Conservation (phyloP, 23 tunicate genomes). For the Trididemnum nubilum region DNA sequence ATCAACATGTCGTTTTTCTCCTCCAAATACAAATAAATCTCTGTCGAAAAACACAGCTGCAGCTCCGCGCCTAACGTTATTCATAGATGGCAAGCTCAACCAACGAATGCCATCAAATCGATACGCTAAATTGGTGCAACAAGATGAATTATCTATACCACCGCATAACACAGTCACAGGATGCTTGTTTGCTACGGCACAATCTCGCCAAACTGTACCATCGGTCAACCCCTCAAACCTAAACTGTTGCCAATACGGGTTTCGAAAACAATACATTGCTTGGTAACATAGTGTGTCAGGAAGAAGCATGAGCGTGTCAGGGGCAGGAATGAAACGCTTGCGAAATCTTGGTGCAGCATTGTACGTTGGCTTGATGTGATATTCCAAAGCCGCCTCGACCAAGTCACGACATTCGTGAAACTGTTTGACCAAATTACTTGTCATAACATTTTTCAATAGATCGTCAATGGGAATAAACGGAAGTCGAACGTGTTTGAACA, state of each 20-base stretch:
- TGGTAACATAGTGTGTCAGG: neutral
- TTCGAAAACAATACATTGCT: neutral
- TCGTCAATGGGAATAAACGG: neutral
- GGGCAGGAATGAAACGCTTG: neutral
- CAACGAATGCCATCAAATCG: neutral
- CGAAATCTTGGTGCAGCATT: neutral
- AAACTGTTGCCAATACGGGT: neutral
- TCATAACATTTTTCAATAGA: neutral
- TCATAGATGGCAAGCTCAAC: neutral
- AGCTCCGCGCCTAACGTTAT: neutral
- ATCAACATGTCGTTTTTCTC: neutral
- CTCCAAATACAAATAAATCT: neutral
- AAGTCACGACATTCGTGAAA: slow-evolving; percentile 19
- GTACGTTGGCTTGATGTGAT: neutral
- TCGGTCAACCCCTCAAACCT: neutral
- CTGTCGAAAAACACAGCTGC: neutral
- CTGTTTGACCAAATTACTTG: neutral
- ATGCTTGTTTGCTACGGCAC: neutral
- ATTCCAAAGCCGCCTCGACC: neutral
- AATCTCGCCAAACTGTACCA: neutral
- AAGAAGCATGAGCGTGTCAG: neutral
- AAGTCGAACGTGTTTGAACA: slow-evolving; percentile 3
- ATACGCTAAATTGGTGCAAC: neutral
- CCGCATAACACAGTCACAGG: neutral
- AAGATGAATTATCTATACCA: neutral